phyloP scores from a whole-genome alignment of 2,797 vertebrate species.

The Hoplostethus mediterraneus region DNA sequence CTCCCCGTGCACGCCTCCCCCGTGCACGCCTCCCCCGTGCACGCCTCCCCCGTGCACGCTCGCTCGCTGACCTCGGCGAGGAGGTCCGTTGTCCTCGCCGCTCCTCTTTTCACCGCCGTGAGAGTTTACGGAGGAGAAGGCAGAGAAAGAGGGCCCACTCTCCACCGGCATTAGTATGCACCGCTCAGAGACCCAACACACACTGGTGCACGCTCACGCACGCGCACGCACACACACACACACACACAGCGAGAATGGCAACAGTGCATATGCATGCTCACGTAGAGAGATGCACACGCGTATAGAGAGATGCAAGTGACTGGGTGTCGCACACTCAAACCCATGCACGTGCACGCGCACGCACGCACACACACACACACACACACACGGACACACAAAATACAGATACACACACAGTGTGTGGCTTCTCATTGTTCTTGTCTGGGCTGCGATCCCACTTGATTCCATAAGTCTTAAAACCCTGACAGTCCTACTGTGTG shows the following conservation, averaged over 20 bases:
- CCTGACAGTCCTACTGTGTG: conserved; percentile 69
- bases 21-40: conserved; percentile 66
- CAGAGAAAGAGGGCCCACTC: conserved; percentile 62
- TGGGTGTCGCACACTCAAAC: conserved; percentile 38
- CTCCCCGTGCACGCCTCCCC: conserved; percentile 71
- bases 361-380: too few species aligned
- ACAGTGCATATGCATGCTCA: conserved; percentile 1
- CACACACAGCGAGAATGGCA: conserved; percentile 2
- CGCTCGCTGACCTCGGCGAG: conserved; percentile 81
- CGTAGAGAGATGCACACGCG: conserved; percentile 18
- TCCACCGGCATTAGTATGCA: conserved; percentile 72
- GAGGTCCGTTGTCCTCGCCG: conserved; percentile 75
- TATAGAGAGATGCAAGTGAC: conserved; percentile 48
- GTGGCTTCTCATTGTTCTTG: conserved; percentile 69
- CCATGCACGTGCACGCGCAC: conserved; percentile 10
- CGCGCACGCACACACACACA: conserved; percentile 2
- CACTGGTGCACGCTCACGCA: conserved; percentile 34
- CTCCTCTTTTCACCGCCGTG: conserved; percentile 77
- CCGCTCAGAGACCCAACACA: conserved; percentile 67
- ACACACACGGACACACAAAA: background rate
- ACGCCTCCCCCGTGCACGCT: conserved; percentile 68
- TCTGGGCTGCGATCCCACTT: conserved; percentile 76
- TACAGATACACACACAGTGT: conserved; percentile 36
- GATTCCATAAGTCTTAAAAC: conserved; percentile 77
- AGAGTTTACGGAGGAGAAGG: conserved; percentile 73